A percentile compares a stretch with the other conserved stretches of the same genome.
phyloP scores from a whole-genome alignment of 2,888 invertebrate genomes.

The Stenodera caucasica region DNA sequence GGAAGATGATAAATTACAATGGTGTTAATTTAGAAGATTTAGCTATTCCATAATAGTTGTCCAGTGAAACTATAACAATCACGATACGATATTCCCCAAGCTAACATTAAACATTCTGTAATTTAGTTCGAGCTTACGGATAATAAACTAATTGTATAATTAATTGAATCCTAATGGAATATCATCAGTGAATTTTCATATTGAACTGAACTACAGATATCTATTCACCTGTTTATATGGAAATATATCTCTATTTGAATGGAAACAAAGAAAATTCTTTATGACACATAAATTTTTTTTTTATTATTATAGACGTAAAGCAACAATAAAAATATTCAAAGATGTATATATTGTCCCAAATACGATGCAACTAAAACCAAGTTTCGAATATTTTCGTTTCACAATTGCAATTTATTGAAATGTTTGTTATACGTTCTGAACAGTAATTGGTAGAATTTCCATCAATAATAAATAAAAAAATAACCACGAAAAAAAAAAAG shows the following conservation, averaged over 20 bases:
- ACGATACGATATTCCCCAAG: slow-evolving; percentile 8
- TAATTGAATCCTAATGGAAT: slow-evolving; percentile 38
- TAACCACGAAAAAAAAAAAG: too few relatives aligned
- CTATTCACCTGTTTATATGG: too few relatives aligned
- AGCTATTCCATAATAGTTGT: not conserved
- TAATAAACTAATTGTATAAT: slow-evolving; percentile 41
- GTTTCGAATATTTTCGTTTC: not conserved
- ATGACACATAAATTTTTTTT: slow-evolving; percentile 34
- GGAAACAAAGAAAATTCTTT: slow-evolving; percentile 3
- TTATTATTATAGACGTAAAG: slow-evolving; percentile 32
- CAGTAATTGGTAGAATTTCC: too few relatives aligned
- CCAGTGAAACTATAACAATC: not conserved
- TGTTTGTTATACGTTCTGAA: not conserved
- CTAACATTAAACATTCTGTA: slow-evolving; percentile 23
- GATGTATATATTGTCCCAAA: slow-evolving; percentile 31
- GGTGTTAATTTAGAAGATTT: not conserved
- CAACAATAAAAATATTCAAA: slow-evolving; percentile 34
- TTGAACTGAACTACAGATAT: slow-evolving; percentile 9
- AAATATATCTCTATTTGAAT: too few relatives aligned
- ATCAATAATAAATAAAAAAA: too few relatives aligned
- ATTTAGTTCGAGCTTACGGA: slow-evolving; percentile 34
- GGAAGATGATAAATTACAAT: not conserved
- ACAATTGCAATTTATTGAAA: not conserved
- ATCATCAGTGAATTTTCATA: slow-evolving; percentile 28
- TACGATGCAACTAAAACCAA: slow-evolving; percentile 10